Evolutionary conservation across 2,797 vertebrate species (phyloP).

Genomic region (Lycodopsis pacificus): DNA sequence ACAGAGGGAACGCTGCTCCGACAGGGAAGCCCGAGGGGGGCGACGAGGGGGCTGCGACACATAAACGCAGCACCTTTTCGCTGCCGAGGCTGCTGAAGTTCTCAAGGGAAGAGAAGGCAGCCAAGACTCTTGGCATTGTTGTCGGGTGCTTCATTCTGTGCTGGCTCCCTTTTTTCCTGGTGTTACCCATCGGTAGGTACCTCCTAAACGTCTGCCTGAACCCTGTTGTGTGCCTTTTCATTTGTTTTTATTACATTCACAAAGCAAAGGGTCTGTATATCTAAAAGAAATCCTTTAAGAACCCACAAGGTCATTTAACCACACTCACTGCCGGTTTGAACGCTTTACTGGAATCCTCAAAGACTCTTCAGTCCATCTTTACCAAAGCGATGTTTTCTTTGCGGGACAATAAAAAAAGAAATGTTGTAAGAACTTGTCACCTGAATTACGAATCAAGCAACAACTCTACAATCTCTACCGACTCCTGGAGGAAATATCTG

Average conservation of each 20-base stretch:
- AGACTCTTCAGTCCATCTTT: neutral
- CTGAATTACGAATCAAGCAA: neutral
- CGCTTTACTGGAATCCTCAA: neutral
- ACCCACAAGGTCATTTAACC: neutral
- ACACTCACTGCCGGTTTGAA: neutral
- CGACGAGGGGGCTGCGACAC: accelerated
- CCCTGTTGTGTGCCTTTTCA: neutral
- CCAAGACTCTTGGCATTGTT: slow-evolving; percentile 95
- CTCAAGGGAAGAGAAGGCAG: slow-evolving; percentile 94
- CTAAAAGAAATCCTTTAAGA: neutral
- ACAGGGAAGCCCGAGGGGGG: slow-evolving; percentile 39
- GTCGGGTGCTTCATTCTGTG: slow-evolving; percentile 97
- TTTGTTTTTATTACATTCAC: neutral
- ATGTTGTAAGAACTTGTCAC: neutral
- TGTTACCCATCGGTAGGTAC: slow-evolving; percentile 93
- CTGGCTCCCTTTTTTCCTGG: slow-evolving; percentile 98
- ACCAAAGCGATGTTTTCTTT: neutral
- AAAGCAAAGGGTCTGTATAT: neutral
- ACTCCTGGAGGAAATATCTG: neutral
- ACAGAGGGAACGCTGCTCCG: slow-evolving; percentile 79
- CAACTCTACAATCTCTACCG: neutral
- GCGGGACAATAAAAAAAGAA: neutral
- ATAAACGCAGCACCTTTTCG: slow-evolving; percentile 82
- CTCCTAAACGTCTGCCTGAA: slow-evolving; percentile 2
- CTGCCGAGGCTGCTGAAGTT: slow-evolving; percentile 89